Evolutionary conservation across 2,888 invertebrate genomes (phyloP).

Genomic region (Chesias legatella): DNA sequence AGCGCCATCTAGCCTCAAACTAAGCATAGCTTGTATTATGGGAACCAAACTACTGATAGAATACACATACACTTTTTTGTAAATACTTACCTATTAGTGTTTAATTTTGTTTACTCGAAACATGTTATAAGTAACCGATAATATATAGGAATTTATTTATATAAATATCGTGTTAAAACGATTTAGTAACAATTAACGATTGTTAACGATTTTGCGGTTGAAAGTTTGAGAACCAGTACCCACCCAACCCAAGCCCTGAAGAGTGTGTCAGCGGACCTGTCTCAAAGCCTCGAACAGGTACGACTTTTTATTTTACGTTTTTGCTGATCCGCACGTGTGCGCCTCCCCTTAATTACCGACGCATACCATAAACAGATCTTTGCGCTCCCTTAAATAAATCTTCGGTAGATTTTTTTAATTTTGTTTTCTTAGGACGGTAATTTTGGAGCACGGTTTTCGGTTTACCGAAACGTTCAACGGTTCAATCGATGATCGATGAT

Average conservation of each 20-base stretch:
- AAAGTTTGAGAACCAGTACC: constrained; percentile 68
- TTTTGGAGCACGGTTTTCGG: constrained; percentile 66
- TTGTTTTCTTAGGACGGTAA: constrained; percentile 74
- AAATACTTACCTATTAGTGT: no score
- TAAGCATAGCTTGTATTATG: no score
- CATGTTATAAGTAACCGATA: no score
- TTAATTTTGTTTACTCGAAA: no score
- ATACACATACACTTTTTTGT: no score
- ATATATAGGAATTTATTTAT: no score
- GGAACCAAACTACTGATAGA: no score
- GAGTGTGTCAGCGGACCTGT: constrained; percentile 77
- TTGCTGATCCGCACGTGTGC: constrained; percentile 76
- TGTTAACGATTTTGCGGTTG: not conserved
- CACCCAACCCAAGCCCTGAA: constrained; percentile 40
- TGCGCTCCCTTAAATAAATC: constrained; percentile 81
- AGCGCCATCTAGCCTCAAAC: no score
- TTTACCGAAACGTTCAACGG: constrained; percentile 58
- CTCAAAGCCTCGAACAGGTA: constrained; percentile 70
- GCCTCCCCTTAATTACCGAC: constrained; percentile 79
- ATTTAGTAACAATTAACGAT: no score
- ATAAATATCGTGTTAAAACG: no score
- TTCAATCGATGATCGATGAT: constrained; percentile 65
- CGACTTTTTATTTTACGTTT: constrained; percentile 71
- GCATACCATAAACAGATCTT: constrained; percentile 81
- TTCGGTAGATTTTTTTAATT: constrained; percentile 54